Evolutionary conservation across 2,797 vertebrate genomes (phyloP).

Genomic region (Leuciscus waleckii): DNA sequence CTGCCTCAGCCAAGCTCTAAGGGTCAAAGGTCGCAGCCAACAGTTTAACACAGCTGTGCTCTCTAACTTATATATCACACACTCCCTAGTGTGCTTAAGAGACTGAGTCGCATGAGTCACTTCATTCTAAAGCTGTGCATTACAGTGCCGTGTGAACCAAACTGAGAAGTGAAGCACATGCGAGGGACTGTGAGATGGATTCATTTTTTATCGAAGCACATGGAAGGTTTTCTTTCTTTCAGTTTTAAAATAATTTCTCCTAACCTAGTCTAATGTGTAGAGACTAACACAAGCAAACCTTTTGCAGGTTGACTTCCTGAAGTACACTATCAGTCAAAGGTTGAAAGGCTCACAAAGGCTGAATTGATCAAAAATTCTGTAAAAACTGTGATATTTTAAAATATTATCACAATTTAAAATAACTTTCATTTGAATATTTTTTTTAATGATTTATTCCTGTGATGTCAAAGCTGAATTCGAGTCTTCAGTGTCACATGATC

Average conservation of each 20-base stretch:
- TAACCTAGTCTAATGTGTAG: neutral
- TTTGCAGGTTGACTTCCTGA: neutral
- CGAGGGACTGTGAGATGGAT: neutral
- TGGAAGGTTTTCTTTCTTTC: neutral
- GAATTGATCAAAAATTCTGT: neutral
- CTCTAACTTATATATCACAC: neutral
- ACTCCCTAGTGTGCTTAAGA: neutral
- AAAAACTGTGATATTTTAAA: neutral
- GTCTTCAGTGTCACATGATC: neutral
- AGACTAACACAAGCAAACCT: neutral
- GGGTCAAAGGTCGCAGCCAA: slow-evolving; percentile 56
- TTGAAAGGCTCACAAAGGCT: neutral
- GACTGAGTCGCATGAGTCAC: neutral
- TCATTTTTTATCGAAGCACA: neutral
- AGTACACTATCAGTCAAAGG: neutral
- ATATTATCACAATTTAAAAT: too few relatives aligned
- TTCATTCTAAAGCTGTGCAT: neutral
- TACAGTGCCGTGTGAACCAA: neutral
- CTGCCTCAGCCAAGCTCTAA: slow-evolving; percentile 59
- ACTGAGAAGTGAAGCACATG: neutral
- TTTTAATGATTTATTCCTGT: neutral
- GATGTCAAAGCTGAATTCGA: neutral
- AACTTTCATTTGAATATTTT: too few relatives aligned
- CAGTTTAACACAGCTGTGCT: slow-evolving; percentile 38
- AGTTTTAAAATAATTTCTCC: neutral